Evolutionary conservation across 2,888 invertebrate genomes (phyloP), one percentile per base, ranked within the genome.

Genomic region (Andrena praecox): DNA sequence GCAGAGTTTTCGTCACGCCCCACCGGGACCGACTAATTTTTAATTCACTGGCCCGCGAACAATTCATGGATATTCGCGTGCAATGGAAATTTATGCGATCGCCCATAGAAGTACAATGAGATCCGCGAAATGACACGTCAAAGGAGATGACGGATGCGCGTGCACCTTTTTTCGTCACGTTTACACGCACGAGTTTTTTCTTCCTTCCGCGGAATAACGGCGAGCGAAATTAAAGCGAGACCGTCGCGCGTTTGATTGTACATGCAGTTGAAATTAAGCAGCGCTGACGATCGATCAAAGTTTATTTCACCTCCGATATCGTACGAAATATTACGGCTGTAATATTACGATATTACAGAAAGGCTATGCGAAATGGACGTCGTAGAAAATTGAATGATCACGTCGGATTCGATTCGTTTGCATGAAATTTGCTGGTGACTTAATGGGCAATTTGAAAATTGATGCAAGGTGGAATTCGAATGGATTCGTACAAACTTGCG

Each of bases 1-100:
- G 27, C 4, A 12, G 7, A 7, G 48, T 52, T 56, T 66, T 66
- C 42, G 50, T 76, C 24, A 1, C 50, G 69, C 12, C n/a, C 7
- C 6, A 24, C n/a, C 54, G 7, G 27, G 8, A 12, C 31, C 31
- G 66, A 60, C 66, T 35, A 50, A 50, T 35, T 66, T 80, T 80
- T 72, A 78, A 79, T 72, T 72, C 69, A 35, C 52, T 52, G 24
- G 29, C 8, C 12, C 35, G 7, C 12, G 20, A 16, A 12, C 69
- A 78, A 80, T 80, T 69, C 59, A 80, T 52, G 68, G 31, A 50
- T 50, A 16, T 68, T 12, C 62, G 10, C 20, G 52, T 33, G 66
- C 70, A 48, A 24, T 31, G 70, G 12, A 33, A 54, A 63, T 75
- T 54, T 62, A 35, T 71, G 52, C 66, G 20, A 62, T 62, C 60